Evolutionary conservation across 2,797 vertebrate species (phyloP).

Genomic region (Myotis pilosus): DNA sequence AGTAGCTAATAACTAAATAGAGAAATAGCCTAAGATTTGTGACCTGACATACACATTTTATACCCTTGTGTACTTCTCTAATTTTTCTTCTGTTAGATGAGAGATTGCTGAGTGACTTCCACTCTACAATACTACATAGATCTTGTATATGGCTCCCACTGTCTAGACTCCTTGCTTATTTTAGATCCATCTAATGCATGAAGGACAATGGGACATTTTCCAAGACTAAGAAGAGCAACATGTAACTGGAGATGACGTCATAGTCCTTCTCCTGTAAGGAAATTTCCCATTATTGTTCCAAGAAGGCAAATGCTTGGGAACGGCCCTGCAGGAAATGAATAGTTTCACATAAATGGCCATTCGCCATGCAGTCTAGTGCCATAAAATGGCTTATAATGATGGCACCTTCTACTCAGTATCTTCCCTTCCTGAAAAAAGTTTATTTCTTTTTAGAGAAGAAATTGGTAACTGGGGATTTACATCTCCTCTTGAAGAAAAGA

Average conservation of each 20-base stretch:
- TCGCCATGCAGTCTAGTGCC: slow-evolving; percentile 37
- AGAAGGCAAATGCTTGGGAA: slow-evolving; percentile 26
- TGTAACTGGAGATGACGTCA: slow-evolving; percentile 21
- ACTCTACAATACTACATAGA: background rate
- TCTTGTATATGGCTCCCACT: slow-evolving; percentile 49
- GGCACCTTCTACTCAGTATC: slow-evolving; percentile 22
- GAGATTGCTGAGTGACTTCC: background rate
- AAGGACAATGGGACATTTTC: slow-evolving; percentile 61
- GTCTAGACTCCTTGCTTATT: slow-evolving; percentile 69
- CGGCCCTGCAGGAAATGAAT: slow-evolving; percentile 46
- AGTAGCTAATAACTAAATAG: background rate
- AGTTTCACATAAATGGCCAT: slow-evolving; percentile 41
- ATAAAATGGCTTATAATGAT: background rate
- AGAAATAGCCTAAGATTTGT: slow-evolving; percentile 13
- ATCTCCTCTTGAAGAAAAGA: background rate
- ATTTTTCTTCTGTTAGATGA: background rate
- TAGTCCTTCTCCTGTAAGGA: slow-evolving; percentile 21
- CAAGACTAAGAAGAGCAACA: slow-evolving; percentile 38
- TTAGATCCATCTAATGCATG: slow-evolving; percentile 50
- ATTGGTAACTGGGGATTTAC: background rate
- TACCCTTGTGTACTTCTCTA: background rate
- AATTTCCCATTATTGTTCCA: slow-evolving; percentile 65
- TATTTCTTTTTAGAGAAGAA: slow-evolving; percentile 35
- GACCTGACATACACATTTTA: background rate
- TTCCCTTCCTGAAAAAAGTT: slow-evolving; percentile 39